Evolutionary conservation across 2,888 invertebrate genomes (phyloP).

Genomic region (Polylopha cassiicola): DNA sequence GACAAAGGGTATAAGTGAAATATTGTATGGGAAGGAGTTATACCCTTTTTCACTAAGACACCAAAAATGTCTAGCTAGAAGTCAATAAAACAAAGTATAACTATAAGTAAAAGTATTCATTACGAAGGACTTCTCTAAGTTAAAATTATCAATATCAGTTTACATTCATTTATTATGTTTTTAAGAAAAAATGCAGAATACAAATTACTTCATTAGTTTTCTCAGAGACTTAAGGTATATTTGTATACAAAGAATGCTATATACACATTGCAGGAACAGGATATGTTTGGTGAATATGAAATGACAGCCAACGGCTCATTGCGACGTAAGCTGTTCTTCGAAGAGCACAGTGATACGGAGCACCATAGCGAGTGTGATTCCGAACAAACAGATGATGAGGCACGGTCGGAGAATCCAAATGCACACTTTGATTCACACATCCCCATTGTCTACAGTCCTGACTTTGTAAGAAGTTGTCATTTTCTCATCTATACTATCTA

Average conservation of each 20-base stretch:
- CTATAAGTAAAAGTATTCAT: no score
- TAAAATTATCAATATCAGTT: no score
- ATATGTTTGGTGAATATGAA: constrained; percentile 62
- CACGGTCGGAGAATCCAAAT: constrained; percentile 43
- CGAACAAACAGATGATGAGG: constrained; percentile 65
- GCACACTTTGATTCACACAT: constrained; percentile 57
- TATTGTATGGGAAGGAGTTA: no score
- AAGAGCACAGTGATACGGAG: constrained; percentile 64
- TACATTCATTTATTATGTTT: no score
- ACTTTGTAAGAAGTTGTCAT: constrained; percentile 44
- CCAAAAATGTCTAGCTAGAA: no score
- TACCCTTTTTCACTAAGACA: no score
- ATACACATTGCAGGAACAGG: constrained; percentile 50
- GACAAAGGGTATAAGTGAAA: no score
- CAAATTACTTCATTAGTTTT: no score
- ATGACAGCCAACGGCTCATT: constrained; percentile 68
- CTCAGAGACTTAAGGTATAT: neutral
- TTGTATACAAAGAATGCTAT: constrained; percentile 3
- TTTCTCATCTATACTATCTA: no score
- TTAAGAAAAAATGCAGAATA: no score
- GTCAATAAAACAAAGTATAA: no score
- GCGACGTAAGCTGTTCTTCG: constrained; percentile 60
- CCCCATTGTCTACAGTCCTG: constrained; percentile 61
- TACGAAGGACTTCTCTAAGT: no score
- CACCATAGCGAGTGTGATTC: constrained; percentile 51